phyloP scores from a whole-genome alignment of 2,797 vertebrate species.

The Potorous gilbertii region DNA sequence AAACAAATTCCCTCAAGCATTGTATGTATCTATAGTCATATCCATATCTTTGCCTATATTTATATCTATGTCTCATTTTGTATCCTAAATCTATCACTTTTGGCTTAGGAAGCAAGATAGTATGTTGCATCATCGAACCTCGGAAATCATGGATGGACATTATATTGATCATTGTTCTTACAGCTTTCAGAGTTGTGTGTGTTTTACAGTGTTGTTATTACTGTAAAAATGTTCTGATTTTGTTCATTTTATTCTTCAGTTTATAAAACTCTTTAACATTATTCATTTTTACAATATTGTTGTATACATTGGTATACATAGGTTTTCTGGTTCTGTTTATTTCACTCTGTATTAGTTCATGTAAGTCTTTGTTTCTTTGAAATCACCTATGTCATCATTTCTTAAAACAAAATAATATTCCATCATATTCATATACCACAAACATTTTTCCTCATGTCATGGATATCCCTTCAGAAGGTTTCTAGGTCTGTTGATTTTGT shows the following conservation, averaged over 20 bases:
- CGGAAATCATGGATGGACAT: neutral
- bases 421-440: no score
- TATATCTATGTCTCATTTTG: neutral
- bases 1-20: neutral
- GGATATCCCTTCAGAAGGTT: no score
- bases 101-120: neutral
- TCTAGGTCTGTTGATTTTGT: no score
- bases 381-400: no score
- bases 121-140: neutral
- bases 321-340: no score
- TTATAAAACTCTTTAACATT: neutral
- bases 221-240: neutral
- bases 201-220: neutral
- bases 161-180: neutral
- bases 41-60: neutral
- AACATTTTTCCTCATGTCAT: no score
- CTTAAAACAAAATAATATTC: no score
- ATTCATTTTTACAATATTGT: no score
- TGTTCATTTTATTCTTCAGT: neutral
- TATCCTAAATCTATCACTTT: neutral
- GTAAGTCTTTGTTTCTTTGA: no score
- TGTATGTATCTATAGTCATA: neutral
- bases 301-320: no score
- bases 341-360: no score
- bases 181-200: neutral